Evolutionary conservation across 1,140 invertebrate genomes (phyloP).

Genomic region (Trachelipus rathkii): DNA sequence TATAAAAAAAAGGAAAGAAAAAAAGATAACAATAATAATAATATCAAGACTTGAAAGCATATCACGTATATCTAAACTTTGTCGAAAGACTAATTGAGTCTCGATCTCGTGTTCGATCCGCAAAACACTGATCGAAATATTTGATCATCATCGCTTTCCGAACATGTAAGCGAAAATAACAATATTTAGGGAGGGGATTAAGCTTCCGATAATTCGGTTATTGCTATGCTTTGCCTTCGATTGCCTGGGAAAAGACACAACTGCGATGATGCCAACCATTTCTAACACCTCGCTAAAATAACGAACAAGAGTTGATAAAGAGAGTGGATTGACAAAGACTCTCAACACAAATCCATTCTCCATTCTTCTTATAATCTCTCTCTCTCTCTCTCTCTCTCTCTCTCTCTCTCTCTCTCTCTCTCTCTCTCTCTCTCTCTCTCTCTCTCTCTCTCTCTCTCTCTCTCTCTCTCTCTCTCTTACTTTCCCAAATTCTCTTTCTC

Average conservation of each 20-base stretch:
- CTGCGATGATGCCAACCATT: background rate
- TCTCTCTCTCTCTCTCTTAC: too few relatives aligned
- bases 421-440: background rate
- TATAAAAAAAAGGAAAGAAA: too few relatives aligned
- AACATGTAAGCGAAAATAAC: background rate
- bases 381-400: background rate
- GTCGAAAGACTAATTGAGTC: constrained; percentile 1
- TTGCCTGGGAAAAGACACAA: background rate
- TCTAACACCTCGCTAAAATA: background rate
- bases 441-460: background rate
- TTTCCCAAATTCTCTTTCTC: too few relatives aligned
- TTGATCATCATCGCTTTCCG: too few relatives aligned
- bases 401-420: background rate
- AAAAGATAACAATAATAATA: background rate
- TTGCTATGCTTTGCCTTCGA: background rate
- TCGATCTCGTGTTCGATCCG: background rate
- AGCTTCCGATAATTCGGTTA: constrained; percentile 1
- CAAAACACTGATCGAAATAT: background rate
- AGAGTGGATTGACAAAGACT: background rate
- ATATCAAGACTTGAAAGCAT: background rate
- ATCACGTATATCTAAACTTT: background rate
- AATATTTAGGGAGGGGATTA: background rate
- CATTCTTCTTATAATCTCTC: background rate
- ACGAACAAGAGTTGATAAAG: background rate
- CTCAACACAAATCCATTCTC: background rate